Evolutionary conservation across 2,113 vertebrate species (phyloP).

Genomic region (Motacilla tschutschensis): DNA sequence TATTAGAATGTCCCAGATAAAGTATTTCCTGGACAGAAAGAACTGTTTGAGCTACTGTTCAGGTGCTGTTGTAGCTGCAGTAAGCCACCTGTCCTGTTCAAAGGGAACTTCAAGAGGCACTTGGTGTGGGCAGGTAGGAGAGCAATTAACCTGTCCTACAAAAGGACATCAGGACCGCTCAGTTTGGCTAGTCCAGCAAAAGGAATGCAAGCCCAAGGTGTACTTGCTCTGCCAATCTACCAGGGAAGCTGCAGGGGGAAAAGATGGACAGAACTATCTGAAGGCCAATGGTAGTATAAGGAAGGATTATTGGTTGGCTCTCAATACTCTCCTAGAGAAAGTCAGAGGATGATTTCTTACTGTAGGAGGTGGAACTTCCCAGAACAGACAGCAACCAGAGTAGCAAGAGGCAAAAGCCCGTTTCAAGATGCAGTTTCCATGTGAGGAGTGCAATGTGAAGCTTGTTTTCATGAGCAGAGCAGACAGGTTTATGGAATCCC

Average conservation of each 20-base stretch:
- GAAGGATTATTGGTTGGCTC: neutral
- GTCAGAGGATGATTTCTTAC: neutral
- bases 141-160: neutral
- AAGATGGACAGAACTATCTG: neutral
- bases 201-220: neutral
- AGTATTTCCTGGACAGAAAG: neutral
- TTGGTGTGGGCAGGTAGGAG: fast-evolving
- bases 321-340: neutral
- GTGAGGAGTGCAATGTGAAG: neutral
- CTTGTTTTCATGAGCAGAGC: neutral
- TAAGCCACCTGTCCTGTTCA: neutral
- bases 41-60: neutral
- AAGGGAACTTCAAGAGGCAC: neutral
- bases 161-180: neutral
- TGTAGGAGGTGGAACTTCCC: neutral
- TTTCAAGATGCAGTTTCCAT: neutral
- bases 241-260: neutral
- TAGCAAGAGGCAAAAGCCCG: neutral
- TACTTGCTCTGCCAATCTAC: neutral
- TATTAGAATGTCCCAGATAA: neutral
- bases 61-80: neutral
- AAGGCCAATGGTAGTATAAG: neutral
- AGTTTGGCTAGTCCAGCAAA: neutral
- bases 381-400: neutral
- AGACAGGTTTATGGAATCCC: neutral